These are phyloP conservation scores for Dipodomys merriami DNA, from an alignment of 2,113 vertebrate species.

Conservation along the genomic window DNA sequence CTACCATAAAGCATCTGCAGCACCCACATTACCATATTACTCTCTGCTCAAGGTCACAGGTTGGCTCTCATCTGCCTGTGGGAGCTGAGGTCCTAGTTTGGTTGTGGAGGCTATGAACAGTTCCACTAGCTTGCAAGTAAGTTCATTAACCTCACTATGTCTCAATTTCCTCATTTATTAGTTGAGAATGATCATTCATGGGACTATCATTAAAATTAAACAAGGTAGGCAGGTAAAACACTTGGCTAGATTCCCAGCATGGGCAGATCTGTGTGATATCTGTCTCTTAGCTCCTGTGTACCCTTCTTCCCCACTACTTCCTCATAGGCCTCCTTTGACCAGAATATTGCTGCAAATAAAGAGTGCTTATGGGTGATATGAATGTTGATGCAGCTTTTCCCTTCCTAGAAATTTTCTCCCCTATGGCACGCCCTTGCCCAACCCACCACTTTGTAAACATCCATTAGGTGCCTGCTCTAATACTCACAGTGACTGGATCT, in stretches of 20 bases:
- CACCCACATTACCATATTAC: background rate
- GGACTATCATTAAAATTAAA: background rate
- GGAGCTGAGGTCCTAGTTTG: background rate
- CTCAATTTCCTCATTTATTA: background rate
- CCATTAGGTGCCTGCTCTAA: conserved; percentile 1
- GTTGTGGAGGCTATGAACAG: background rate
- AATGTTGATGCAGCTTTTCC: background rate
- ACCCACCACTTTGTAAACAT: conserved; percentile 3
- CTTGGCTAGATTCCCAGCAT: background rate
- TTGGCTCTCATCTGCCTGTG: background rate
- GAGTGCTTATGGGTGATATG: background rate
- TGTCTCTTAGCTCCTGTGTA: background rate
- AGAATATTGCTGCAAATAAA: background rate
- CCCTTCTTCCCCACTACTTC: conserved; percentile 4
- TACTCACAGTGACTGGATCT: conserved; percentile 19
- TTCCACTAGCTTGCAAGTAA: background rate
- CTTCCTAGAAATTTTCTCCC: background rate
- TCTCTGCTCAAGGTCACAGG: background rate
- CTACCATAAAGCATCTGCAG: background rate
- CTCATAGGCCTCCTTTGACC: background rate
- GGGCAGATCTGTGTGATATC: background rate
- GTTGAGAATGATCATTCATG: background rate
- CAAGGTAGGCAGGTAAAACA: background rate
- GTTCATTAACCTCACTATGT: background rate
- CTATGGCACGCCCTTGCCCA: background rate